phyloP scores from a whole-genome alignment of 2,888 invertebrate species.

The Nomada goodeniana region DNA sequence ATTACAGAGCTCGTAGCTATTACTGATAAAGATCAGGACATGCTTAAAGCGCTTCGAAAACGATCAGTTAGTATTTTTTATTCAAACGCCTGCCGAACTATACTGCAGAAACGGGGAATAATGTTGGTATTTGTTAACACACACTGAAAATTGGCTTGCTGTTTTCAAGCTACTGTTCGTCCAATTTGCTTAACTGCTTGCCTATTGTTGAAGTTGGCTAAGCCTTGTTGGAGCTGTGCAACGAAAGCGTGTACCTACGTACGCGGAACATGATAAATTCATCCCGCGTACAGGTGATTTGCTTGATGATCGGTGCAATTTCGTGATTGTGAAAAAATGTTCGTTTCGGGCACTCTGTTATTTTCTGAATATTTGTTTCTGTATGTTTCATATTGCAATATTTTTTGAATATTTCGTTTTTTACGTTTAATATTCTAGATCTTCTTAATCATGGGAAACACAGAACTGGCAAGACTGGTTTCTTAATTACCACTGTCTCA shows the following conservation, averaged over 20 bases:
- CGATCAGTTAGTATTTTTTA: not conserved
- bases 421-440: too few relatives aligned
- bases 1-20: not conserved
- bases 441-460: too few relatives aligned
- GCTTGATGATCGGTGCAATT: not conserved
- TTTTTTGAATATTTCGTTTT: too few relatives aligned
- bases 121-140: not conserved
- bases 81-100: not conserved
- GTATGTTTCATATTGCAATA: too few relatives aligned
- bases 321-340: not conserved
- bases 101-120: not conserved
- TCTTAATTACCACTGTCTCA: not conserved
- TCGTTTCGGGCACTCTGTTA: not conserved
- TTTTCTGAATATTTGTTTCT: too few relatives aligned
- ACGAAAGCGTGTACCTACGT: not conserved
- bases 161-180: not conserved
- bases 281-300: not conserved
- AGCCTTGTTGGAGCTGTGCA: not conserved
- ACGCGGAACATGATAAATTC: not conserved
- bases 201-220: constrained; percentile 1
- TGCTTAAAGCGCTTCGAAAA: not conserved
- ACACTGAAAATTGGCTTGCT: not conserved
- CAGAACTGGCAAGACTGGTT: too few relatives aligned
- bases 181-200: constrained; percentile 8
- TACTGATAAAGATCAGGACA: constrained; percentile 15